Conservation (phyloP, 2,797 vertebrate species). For the Echiichthys vipera region DNA sequence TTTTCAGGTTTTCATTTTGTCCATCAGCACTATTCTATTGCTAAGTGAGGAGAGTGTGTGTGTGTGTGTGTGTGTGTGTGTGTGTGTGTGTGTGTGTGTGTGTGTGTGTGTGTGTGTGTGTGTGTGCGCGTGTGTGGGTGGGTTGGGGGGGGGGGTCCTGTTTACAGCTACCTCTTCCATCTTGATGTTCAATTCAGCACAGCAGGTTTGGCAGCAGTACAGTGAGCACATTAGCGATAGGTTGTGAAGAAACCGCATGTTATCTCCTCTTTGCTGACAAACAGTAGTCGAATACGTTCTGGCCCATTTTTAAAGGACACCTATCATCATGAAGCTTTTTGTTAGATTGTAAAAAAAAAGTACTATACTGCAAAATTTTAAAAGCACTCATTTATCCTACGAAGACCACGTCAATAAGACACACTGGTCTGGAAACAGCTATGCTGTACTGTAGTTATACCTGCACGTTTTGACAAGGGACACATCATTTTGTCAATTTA, state of each 20-base stretch:
- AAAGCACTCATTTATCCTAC: slow-evolving; percentile 50
- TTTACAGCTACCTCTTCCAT: slow-evolving; percentile 71
- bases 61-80: too few relatives aligned
- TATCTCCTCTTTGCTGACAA: slow-evolving; percentile 66
- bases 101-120: too few relatives aligned
- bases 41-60: too few relatives aligned
- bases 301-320: slow-evolving; percentile 60
- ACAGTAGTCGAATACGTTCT: slow-evolving; percentile 34
- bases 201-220: slow-evolving; percentile 68
- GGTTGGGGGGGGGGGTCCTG: slow-evolving; percentile 3
- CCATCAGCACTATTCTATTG: slow-evolving; percentile 74
- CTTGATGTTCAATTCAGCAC: slow-evolving; percentile 71
- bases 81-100: too few relatives aligned
- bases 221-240: slow-evolving; percentile 60
- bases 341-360: slow-evolving; percentile 72
- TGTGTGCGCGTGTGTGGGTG: too few relatives aligned
- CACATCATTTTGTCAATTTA: slow-evolving; percentile 39
- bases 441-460: slow-evolving; percentile 40
- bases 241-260: slow-evolving; percentile 62
- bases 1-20: slow-evolving; percentile 73
- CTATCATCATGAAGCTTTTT: slow-evolving; percentile 70
- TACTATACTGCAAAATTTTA: slow-evolving; percentile 64
- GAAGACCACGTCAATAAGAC: slow-evolving; percentile 41
- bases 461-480: slow-evolving; percentile 38
- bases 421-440: slow-evolving; percentile 26